Base-by-base conservation (phyloP, 1,140 invertebrate species). In the Cydia amplana region DNA sequence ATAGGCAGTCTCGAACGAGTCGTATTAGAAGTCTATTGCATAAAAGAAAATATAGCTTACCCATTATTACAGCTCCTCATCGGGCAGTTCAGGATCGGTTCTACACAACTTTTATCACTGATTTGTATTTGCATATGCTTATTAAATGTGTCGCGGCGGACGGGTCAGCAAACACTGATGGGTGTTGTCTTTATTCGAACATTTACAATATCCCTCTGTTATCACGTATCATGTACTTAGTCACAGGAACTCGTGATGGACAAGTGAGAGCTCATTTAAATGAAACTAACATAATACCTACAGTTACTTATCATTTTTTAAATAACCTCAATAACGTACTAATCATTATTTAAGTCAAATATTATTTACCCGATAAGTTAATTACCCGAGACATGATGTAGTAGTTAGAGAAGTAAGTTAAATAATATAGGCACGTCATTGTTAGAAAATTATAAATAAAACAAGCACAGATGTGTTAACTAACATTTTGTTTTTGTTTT, bases 201-300 rank as follows among this genome's bases (percentile, higher is more conserved):
- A 23, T 60, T 60, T 23, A 23, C 55, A 60, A 60, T 23, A 23
- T 60, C 55, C 55, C 55, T 7, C 16, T 60, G 55, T 60, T 60
- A 60, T 60, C 55, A 60, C 16, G 18, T 60, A 60, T 60, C 55
- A 23, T 55, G 51, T 18, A 55, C 16, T 55, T 55, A 55, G 51
- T 60, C 55, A 60, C 55, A 60, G 55, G 18, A 60, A 60, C 55
- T 55, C 51, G 51, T 55, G n/a, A 55, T 16, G 46, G 46, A 55
- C 51, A 55, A 55, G 49, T 55, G 9, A 55, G 51, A 6, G 20
- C 51, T 18, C 51, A 55, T 55, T 49, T 55, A 55, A 18, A 18
- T 55, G 1, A 18, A 46, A 46, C 12, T 16, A 46, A 46, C 0
- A 46, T 16, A 16, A 46, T 40, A 40, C 36, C 36, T 40, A 40